phyloP scores from a whole-genome alignment of 2,797 vertebrate species.

The Silurus lanzhouensis region DNA sequence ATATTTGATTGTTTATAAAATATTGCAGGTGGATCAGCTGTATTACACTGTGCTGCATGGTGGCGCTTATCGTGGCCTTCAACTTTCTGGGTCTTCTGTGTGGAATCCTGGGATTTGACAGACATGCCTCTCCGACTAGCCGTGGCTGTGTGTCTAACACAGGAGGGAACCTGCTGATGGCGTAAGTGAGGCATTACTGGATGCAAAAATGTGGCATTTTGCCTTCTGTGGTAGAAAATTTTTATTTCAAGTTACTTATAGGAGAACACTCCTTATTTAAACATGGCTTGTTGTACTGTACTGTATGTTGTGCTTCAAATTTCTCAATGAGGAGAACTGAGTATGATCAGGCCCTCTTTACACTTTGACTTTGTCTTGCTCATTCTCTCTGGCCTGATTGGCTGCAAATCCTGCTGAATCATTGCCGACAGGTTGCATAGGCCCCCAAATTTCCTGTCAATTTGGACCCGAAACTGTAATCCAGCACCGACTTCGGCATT shows the following conservation, averaged over 20 bases:
- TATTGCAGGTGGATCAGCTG: constrained; percentile 85
- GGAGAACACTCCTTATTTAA: background rate
- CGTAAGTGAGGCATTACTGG: constrained; percentile 76
- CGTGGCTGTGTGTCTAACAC: constrained; percentile 94
- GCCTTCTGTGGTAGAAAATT: background rate
- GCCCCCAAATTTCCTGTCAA: background rate
- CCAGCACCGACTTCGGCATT: background rate
- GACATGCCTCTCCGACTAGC: constrained; percentile 88
- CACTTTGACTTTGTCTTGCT: background rate
- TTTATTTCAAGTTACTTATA: background rate
- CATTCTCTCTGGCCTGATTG: background rate
- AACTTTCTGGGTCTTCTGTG: constrained; percentile 91
- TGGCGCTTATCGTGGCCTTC: constrained; percentile 87
- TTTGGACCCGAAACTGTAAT: background rate
- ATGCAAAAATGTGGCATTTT: background rate
- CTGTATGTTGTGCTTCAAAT: background rate
- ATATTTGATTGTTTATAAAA: background rate
- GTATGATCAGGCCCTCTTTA: background rate
- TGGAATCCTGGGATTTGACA: constrained; percentile 86
- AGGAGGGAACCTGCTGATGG: constrained; percentile 95
- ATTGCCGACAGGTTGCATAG: background rate
- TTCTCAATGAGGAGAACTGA: background rate
- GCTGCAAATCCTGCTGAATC: background rate
- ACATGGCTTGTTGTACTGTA: background rate
- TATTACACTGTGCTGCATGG: constrained; percentile 85